Base-by-base conservation (phyloP, 2,888 invertebrate species). In the Auanema freiburgensis region DNA sequence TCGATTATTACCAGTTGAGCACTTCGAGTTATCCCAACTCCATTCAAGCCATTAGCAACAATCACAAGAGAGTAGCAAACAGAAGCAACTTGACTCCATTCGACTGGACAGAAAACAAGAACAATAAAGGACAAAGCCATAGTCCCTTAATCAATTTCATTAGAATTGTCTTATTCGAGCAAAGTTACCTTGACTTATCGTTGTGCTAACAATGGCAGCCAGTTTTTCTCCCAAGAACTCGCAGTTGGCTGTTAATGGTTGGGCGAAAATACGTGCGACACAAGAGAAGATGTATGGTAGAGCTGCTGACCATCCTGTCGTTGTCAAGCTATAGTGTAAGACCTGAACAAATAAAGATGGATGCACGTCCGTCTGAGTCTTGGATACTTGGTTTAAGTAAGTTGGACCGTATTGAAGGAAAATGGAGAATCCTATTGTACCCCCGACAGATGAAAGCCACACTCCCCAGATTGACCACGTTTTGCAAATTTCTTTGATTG, bases 331-430 rank as follows among this genome's bases (percentile, higher is more conserved):
- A 54, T 66, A 69, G 42, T 69, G 69, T 21, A 69, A 66, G 23
- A 69, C 66, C 57, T 57, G 10, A 44, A 44, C 4, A 14, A 52
- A 16, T 5, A 18, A 4, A 21, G 8, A 8, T 18, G 3, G n/a
- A n/a, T n/a, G n/a, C 12, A 12, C 14, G 12, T 43, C 43, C 43
- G 12, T 43, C 14, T 14, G 43, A 12, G 43, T 43, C 14, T 12
- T 12, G 12, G 12, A n/a, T 4, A 44, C 44, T 41, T 69, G 66
- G 49, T 69, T 69, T 23, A 69, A 59, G 40, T 69, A 69, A 8
- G 69, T 69, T 42, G 69, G 69, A 5, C 69, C 69, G 46, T 69
- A 69, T 46, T 66, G 66, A 21, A 69, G 60, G 60, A 69, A 69
- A 55, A 69, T 69, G 12, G 64, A 65, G 60, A 69, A 69, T 51